A percentile compares a stretch with the other conserved stretches of the same genome.
Evolutionary conservation across 23 tunicate species (phyloP).

Genomic region (Botrylloides violaceus): DNA sequence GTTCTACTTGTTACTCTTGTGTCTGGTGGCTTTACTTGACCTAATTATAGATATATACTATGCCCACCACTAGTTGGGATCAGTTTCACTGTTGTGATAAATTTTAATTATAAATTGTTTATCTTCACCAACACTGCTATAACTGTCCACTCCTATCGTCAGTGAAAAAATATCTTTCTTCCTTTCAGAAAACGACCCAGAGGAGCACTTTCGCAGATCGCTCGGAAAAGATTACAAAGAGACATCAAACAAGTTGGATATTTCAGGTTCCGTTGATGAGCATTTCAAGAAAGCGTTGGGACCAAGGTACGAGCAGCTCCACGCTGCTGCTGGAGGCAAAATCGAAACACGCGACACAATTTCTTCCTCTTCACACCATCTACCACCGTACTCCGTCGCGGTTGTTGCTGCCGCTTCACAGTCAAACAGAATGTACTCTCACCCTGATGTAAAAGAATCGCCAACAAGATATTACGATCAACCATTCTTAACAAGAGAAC

Average conservation of each 20-base stretch:
- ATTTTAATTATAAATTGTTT: too few species aligned
- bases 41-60: too few species aligned
- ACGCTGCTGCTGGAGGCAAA: constrained; percentile 20
- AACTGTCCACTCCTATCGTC: too few species aligned
- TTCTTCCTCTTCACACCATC: neutral
- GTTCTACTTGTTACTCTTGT: too few species aligned
- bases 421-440: neutral
- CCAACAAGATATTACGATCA: neutral
- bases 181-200: constrained; percentile 15
- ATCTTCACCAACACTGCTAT: too few species aligned
- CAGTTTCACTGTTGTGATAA: too few species aligned
- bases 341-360: constrained; percentile 4
- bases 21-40: too few species aligned
- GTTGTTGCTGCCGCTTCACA: neutral
- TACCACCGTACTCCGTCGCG: constrained; percentile 22
- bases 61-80: too few species aligned
- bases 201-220: constrained; percentile 79
- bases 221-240: constrained; percentile 44
- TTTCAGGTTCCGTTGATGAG: constrained; percentile 65
- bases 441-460: neutral
- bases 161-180: too few species aligned
- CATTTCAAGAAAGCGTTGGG: constrained; percentile 73
- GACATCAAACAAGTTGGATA: constrained; percentile 41
- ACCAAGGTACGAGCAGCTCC: constrained; percentile 15
- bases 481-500: neutral